Evolutionary conservation across 2,113 vertebrate species (phyloP).

Genomic region (Chroicocephalus ridibundus): DNA sequence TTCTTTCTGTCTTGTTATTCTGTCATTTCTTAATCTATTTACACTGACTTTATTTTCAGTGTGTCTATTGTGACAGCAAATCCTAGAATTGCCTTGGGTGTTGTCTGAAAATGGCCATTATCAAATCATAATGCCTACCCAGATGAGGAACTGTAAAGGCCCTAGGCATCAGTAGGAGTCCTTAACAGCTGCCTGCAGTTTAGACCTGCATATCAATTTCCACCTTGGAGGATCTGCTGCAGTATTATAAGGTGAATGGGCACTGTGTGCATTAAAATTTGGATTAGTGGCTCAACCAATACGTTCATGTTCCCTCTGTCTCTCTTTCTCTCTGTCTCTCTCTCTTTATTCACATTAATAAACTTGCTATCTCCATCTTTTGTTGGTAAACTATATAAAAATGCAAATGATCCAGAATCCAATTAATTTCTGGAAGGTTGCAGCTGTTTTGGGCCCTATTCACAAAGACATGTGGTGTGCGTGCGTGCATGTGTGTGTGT

Average conservation of each 20-base stretch:
- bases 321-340: neutral
- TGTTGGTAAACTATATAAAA: constrained; percentile 75
- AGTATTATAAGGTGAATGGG: constrained; percentile 21
- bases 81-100: constrained; percentile 72
- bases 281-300: constrained; percentile 37
- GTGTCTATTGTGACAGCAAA: constrained; percentile 70
- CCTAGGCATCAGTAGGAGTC: constrained; percentile 49
- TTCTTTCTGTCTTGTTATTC: constrained; percentile 74
- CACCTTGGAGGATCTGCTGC: constrained; percentile 33
- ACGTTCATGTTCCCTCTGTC: neutral
- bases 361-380: constrained; percentile 68
- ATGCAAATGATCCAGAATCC: constrained; percentile 76
- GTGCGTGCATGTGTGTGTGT: neutral
- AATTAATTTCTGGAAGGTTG: constrained; percentile 74
- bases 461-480: constrained; percentile 48
- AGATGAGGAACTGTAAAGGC: constrained; percentile 54
- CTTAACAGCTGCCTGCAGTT: constrained; percentile 61
- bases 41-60: constrained; percentile 74
- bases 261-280: neutral
- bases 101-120: constrained; percentile 74
- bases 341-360: constrained; percentile 60
- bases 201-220: constrained; percentile 46
- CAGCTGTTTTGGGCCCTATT: constrained; percentile 68
- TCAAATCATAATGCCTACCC: constrained; percentile 66
- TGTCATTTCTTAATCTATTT: constrained; percentile 77